Base-by-base conservation (phyloP, 2,113 vertebrate genomes). In the Pleuronectes platessa region DNA sequence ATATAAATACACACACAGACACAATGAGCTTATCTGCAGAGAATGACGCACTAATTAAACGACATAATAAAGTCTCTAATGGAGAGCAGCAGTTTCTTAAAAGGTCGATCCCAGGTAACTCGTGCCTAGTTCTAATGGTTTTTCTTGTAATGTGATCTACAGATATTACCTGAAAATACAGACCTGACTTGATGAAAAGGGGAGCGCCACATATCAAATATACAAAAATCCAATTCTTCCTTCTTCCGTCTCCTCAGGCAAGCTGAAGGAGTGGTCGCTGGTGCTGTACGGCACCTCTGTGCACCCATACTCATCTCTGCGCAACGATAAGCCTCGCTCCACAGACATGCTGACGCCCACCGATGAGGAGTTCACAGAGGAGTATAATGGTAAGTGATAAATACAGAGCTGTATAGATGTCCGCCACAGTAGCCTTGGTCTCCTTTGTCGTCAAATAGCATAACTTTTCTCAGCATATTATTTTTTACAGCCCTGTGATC, bases 201-300 rank as follows among this genome's bases (percentile, higher is more conserved):
- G 31, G 31, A 31, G 31, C 31, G 6, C 31, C 7, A 31, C 31
- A 31, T 31, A 31, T 31, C 6, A 31, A 31, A 31, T 31, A 7
- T 31, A 82, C 40, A 42, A 42, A 42, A 42, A 42, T 37, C 35
- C 2, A 37, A 71, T 21, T 27, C 51, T 10, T 21, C 26, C 27
- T 26, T 20, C 2, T 17, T 20, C n/a, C 74, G 24, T 83, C 69
- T 84, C 61, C 20, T 54, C 73, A 99, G 98, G 98, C 40, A 99
- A 99, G 91, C 94, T 99, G 89, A 99, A 99, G 91, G 97, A 99
- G 88, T 99, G 97, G 97, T 98, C 98, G 3, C 91, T 99, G 89
- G 96, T 99, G 68, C 94, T 99, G 7, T 99, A 99, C 66, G 98
- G 98, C 58, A 99, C 98, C 17, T 97, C 97, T 0, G 92, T 96